phyloP scores from a whole-genome alignment of 1,140 invertebrate genomes.

The Rhagoletis pomonella region DNA sequence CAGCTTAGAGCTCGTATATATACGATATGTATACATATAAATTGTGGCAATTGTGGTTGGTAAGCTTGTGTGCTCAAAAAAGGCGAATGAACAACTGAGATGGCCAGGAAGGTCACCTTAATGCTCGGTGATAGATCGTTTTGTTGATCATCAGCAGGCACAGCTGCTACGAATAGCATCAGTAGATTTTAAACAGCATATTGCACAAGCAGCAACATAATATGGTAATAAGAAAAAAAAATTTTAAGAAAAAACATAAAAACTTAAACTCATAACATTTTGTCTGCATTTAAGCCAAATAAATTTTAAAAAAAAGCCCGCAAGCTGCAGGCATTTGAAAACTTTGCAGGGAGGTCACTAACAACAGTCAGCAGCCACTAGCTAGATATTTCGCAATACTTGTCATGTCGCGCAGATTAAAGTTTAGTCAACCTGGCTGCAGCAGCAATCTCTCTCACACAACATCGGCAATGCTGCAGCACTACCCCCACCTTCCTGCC shows the following conservation, averaged over 20 bases:
- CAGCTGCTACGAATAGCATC: neutral
- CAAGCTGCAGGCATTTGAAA: neutral
- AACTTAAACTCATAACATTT: conserved; percentile 4
- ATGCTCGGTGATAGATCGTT: conserved; percentile 44
- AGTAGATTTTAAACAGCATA: neutral
- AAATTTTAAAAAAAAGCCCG: neutral
- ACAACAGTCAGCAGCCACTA: neutral
- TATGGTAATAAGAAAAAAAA: neutral
- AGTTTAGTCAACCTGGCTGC: neutral
- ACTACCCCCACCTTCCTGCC: neutral
- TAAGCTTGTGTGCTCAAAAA: conserved; percentile 11
- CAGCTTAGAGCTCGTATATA: neutral
- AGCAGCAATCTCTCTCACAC: neutral
- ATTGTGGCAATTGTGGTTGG: neutral
- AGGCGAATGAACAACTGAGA: conserved; percentile 30
- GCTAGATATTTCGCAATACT: conserved; percentile 7
- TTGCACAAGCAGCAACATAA: conserved; percentile 13
- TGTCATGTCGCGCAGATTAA: neutral
- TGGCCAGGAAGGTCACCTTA: conserved; percentile 47
- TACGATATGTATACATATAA: neutral
- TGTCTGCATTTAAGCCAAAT: conserved; percentile 29
- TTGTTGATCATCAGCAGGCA: neutral
- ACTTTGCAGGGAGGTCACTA: conserved; percentile 26
- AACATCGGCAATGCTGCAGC: neutral
- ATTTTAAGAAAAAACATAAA: neutral